Conservation (phyloP, 2,113 vertebrate genomes). For the Dinomys branickii region DNA sequence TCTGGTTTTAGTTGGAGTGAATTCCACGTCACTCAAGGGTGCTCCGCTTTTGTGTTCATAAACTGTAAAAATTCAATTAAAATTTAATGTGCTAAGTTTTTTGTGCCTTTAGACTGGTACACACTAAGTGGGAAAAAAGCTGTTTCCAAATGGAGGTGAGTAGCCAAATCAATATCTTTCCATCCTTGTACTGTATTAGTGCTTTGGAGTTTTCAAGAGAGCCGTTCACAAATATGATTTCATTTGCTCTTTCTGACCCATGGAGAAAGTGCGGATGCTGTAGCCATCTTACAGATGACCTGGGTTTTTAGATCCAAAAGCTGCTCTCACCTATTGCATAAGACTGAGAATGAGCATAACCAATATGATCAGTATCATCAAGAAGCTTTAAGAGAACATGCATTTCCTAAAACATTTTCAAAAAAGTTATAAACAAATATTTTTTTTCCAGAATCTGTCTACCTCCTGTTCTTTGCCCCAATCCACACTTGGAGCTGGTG, state of each 20-base stretch:
- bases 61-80: slow-evolving; percentile 31
- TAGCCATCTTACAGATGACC: not conserved
- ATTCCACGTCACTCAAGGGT: not conserved
- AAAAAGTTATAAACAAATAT: not conserved
- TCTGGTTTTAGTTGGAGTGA: not conserved
- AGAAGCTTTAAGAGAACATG: not conserved
- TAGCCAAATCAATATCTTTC: not conserved
- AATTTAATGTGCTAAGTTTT: not conserved
- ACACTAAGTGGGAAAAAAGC: not conserved
- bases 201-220: not conserved
- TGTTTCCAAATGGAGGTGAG: slow-evolving; percentile 10
- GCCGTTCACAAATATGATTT: not conserved
- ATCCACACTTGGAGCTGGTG: not conserved
- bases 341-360: not conserved
- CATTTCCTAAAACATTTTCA: not conserved
- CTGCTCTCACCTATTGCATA: not conserved
- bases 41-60: not conserved
- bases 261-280: not conserved
- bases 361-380: not conserved
- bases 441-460: not conserved
- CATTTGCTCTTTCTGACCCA: not conserved
- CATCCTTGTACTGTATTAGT: not conserved
- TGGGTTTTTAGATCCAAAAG: not conserved
- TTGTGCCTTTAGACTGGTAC: not conserved
- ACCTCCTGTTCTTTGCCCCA: not conserved